Evolutionary conservation across 2,797 vertebrate species (phyloP).

Genomic region (Takifugu ocellatus): DNA sequence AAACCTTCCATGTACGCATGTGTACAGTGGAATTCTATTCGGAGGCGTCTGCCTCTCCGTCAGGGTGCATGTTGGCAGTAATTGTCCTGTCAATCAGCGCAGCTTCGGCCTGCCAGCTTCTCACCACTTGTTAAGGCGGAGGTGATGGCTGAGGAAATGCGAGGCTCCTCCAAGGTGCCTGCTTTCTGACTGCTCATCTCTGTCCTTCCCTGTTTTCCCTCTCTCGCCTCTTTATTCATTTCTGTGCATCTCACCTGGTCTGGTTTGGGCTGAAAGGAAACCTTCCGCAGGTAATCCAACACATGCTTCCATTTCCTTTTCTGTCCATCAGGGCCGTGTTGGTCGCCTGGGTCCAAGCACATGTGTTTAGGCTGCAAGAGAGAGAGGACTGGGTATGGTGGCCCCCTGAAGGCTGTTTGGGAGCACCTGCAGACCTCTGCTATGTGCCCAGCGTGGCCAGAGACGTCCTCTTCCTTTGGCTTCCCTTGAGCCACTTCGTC

Average conservation of each 20-base stretch:
- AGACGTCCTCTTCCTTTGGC: conserved; percentile 22
- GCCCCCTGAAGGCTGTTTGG: conserved; percentile 35
- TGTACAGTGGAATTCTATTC: conserved; percentile 82
- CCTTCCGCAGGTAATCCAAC: background rate
- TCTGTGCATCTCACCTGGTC: background rate
- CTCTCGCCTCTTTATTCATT: background rate
- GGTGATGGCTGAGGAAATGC: conserved; percentile 45
- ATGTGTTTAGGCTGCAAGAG: conserved; percentile 21
- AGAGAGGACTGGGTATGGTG: conserved; percentile 43
- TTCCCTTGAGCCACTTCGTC: conserved; percentile 56
- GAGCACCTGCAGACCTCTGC: conserved; percentile 23
- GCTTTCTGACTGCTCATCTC: conserved; percentile 21
- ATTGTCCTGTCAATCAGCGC: conserved; percentile 85
- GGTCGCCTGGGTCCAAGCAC: conserved; percentile 19
- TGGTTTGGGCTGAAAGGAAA: conserved; percentile 12
- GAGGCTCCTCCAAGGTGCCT: conserved; percentile 32
- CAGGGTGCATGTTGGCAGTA: conserved; percentile 75
- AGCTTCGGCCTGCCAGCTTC: conserved; percentile 65
- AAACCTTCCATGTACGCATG: conserved; percentile 72
- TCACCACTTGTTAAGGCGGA: conserved; percentile 72
- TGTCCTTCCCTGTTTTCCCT: conserved; percentile 15
- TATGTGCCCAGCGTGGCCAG: conserved; percentile 19
- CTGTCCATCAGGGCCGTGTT: conserved; percentile 11
- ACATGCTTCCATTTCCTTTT: background rate
- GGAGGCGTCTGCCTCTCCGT: conserved; percentile 78